phyloP scores from a whole-genome alignment of 1,140 invertebrate genomes.

The Orchestia grillus region DNA sequence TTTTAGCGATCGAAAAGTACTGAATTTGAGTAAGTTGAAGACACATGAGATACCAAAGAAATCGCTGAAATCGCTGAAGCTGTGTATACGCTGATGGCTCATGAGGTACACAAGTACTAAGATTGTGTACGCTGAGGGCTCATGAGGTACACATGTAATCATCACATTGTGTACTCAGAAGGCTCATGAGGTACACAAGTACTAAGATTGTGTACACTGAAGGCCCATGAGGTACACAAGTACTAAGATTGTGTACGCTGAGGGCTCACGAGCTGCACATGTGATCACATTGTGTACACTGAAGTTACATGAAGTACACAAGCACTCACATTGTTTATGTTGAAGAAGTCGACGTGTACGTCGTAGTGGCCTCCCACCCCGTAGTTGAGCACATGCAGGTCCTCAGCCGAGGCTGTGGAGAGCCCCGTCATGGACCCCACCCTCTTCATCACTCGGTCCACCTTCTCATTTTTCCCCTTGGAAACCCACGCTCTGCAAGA shows the following conservation, averaged over 20 bases:
- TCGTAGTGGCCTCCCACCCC: conserved; percentile 69
- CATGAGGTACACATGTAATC: neutral
- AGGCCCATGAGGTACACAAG: neutral
- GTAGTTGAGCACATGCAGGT: conserved; percentile 68
- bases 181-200: neutral
- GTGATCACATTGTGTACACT: neutral
- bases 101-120: neutral
- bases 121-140: neutral
- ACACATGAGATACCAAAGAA: neutral
- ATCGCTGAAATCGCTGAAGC: no score
- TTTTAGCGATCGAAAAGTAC: no score
- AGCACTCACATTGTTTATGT: conserved; percentile 46
- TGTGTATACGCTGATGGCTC: neutral
- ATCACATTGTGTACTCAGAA: neutral
- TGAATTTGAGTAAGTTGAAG: no score
- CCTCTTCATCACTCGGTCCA: conserved; percentile 58
- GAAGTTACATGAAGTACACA: neutral
- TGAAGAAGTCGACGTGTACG: conserved; percentile 68
- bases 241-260: neutral
- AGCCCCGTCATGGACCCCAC: conserved; percentile 66
- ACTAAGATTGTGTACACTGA: neutral
- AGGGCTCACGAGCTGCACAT: neutral
- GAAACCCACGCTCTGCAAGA: conserved; percentile 61
- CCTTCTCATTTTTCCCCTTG: conserved; percentile 55
- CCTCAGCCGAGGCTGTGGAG: conserved; percentile 62